Conservation (phyloP, 2,113 vertebrate species). For the Chauna torquata region DNA sequence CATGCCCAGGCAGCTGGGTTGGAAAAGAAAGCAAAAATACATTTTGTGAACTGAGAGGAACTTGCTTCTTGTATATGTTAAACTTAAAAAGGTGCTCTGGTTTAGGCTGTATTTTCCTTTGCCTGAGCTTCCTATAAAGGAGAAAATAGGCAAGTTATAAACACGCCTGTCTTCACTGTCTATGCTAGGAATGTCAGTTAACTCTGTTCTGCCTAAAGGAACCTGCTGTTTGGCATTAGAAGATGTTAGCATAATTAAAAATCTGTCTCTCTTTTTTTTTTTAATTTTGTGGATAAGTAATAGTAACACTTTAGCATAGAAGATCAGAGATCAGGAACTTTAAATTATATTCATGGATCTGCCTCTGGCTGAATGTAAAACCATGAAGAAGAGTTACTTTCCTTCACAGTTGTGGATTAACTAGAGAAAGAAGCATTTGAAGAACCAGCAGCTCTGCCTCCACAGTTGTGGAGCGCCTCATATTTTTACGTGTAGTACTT, state of each 20-base stretch:
- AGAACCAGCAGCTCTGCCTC: neutral
- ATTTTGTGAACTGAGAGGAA: neutral
- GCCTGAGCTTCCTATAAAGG: neutral
- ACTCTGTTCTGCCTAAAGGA: neutral
- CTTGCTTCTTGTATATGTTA: neutral
- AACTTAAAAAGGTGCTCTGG: neutral
- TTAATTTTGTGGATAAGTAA: neutral
- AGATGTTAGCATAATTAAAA: neutral
- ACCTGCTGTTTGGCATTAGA: neutral
- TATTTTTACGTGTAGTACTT: neutral
- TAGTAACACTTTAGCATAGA: neutral
- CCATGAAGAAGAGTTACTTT: neutral
- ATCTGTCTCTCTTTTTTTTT: neutral
- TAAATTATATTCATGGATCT: neutral
- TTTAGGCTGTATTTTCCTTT: neutral
- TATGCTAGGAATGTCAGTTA: neutral
- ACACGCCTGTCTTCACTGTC: neutral
- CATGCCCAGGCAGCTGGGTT: neutral
- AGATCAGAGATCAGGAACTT: neutral
- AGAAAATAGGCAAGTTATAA: neutral
- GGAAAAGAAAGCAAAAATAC: neutral
- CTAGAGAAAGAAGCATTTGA: neutral
- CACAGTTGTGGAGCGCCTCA: accelerated
- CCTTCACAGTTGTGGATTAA: neutral
- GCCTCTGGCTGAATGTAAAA: neutral